Percentiles rank a stretch among this genome's conserved stretches.
These are phyloP conservation scores for Odontamblyopus rebecca DNA, from an alignment of 2,797 vertebrate genomes.

Conservation along the genomic window DNA sequence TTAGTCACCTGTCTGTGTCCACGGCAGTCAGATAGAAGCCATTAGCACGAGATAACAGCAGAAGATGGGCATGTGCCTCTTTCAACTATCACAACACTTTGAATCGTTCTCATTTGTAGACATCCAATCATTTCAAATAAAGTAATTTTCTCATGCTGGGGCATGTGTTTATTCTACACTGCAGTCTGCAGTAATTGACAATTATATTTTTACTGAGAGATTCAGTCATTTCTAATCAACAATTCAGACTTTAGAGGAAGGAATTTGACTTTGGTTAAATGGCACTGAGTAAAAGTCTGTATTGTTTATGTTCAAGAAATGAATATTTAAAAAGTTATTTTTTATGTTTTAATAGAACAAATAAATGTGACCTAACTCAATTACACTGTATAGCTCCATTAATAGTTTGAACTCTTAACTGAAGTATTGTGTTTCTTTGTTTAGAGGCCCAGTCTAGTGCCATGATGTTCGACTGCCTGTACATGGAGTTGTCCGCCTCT, in stretches of 20 bases:
- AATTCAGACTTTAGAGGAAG: too few species aligned
- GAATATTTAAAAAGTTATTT: too few species aligned
- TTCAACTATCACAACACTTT: background rate
- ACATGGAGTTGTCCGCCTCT: conserved; percentile 89
- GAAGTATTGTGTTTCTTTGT: conserved; percentile 4
- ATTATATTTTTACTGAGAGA: too few species aligned
- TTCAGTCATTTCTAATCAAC: too few species aligned
- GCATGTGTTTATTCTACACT: background rate
- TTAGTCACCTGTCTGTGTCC: conserved; percentile 54
- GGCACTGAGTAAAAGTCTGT: too few species aligned
- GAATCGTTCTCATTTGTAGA: background rate
- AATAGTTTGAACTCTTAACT: background rate
- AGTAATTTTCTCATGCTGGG: background rate
- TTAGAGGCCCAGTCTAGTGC: conserved; percentile 84
- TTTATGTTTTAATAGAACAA: too few species aligned
- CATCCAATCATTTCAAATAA: background rate
- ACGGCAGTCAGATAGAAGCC: conserved; percentile 41
- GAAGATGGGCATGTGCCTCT: background rate
- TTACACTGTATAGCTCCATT: background rate
- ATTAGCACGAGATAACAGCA: conserved; percentile 25
- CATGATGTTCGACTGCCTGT: conserved; percentile 85
- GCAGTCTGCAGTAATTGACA: background rate
- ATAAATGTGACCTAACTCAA: too few species aligned
- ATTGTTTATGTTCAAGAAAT: too few species aligned
- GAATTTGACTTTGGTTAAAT: too few species aligned